Percentiles rank a stretch among this genome's conserved stretches.
phyloP scores from a whole-genome alignment of 2,113 vertebrate genomes.

The Gobio gobio region DNA sequence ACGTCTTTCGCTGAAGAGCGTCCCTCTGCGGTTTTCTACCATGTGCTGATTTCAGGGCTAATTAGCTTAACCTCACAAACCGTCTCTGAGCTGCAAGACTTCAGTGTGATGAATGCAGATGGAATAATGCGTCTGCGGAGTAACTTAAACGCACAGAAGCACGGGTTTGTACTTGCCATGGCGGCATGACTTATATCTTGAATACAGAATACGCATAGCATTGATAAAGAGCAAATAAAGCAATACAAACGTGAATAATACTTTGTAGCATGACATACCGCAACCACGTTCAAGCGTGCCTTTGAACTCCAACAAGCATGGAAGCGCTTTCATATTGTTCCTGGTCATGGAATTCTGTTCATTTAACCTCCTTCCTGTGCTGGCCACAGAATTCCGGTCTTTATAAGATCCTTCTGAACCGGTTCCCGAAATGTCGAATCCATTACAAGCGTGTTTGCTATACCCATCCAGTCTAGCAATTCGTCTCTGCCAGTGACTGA shows the following conservation, averaged over 20 bases:
- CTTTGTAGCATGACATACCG: background rate
- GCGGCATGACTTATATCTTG: background rate
- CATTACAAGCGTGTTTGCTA: constrained; percentile 77
- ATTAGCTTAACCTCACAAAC: constrained; percentile 53
- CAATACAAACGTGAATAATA: background rate
- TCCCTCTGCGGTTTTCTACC: constrained; percentile 60
- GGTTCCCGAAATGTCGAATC: constrained; percentile 72
- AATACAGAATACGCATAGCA: background rate
- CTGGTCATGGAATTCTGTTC: constrained; percentile 63
- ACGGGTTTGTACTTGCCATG: background rate
- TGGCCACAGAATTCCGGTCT: constrained; percentile 8
- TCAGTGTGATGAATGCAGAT: constrained; percentile 27
- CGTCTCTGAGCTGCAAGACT: constrained; percentile 33
- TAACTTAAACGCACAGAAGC: background rate
- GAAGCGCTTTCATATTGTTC: constrained; percentile 64
- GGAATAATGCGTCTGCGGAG: constrained; percentile 3
- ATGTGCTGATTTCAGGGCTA: constrained; percentile 63
- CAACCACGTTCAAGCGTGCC: background rate
- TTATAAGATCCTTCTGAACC: constrained; percentile 60
- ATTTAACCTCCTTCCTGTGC: constrained; percentile 59
- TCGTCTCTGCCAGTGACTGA: constrained; percentile 74
- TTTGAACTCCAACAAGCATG: constrained; percentile 56
- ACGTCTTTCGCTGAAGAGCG: constrained; percentile 53
- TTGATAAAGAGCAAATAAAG: background rate
- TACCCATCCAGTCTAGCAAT: constrained; percentile 74